phyloP scores from a whole-genome alignment of 2,888 invertebrate genomes.

The Habrosyne pyritoides region DNA sequence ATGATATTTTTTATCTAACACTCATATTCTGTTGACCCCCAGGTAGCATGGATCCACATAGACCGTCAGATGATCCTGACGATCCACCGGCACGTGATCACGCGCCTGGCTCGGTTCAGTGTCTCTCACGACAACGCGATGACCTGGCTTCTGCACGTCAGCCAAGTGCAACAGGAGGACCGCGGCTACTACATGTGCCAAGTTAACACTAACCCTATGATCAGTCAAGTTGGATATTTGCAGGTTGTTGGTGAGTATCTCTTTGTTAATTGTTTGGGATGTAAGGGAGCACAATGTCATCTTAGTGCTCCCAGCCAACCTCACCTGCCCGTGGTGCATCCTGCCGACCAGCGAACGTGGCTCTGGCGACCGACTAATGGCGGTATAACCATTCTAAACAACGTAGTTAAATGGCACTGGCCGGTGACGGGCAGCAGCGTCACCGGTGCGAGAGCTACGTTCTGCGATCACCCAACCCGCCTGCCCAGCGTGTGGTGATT shows the following conservation, averaged over 20 bases:
- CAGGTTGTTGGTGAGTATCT: slow-evolving; percentile 94
- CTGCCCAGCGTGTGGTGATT: too few relatives aligned
- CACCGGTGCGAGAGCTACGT: too few relatives aligned
- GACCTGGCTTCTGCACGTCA: slow-evolving; percentile 95
- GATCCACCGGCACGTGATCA: slow-evolving; percentile 95
- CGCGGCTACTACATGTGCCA: slow-evolving; percentile 96
- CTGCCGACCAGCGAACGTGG: too few relatives aligned
- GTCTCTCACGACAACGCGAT: slow-evolving; percentile 96
- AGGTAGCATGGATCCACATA: slow-evolving; percentile 98
- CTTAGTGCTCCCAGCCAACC: too few relatives aligned
- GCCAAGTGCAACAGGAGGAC: slow-evolving; percentile 95
- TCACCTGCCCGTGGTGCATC: too few relatives aligned
- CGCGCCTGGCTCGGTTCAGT: slow-evolving; percentile 94
- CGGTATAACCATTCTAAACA: too few relatives aligned
- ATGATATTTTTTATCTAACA: neutral
- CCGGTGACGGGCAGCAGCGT: too few relatives aligned
- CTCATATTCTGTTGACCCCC: slow-evolving; percentile 33
- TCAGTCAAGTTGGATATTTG: slow-evolving; percentile 96
- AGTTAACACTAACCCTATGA: slow-evolving; percentile 96
- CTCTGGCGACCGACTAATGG: too few relatives aligned
- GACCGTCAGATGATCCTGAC: slow-evolving; percentile 97
- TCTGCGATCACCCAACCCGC: too few relatives aligned
- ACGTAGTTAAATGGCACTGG: too few relatives aligned
- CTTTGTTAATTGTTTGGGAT: neutral
- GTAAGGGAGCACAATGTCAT: too few relatives aligned